phyloP scores from a whole-genome alignment of 2,113 vertebrate genomes.

The Ictalurus punctatus region DNA sequence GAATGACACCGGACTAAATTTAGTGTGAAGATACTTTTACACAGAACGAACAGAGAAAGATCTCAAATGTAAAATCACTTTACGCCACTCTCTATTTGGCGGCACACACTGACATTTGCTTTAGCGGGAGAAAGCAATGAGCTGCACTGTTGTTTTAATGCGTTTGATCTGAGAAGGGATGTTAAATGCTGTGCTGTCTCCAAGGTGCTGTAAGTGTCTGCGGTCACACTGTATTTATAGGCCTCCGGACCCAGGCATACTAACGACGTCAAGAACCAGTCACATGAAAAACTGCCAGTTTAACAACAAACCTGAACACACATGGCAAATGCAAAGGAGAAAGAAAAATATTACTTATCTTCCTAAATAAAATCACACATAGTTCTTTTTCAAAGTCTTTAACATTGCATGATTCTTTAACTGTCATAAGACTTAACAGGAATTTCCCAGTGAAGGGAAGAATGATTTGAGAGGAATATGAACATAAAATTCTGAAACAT shows the following conservation, averaged over 20 bases:
- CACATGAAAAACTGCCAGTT: constrained; percentile 23
- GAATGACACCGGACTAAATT: not conserved
- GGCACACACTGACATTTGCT: constrained; percentile 28
- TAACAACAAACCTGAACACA: constrained; percentile 15
- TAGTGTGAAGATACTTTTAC: not conserved
- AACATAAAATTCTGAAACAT: constrained; percentile 30
- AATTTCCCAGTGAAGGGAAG: not conserved
- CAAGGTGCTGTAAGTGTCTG: constrained; percentile 41
- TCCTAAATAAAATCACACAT: not conserved
- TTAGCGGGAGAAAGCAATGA: constrained; percentile 23
- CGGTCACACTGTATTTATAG: constrained; percentile 41
- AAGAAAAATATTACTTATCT: not conserved
- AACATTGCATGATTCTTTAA: not conserved
- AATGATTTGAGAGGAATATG: not conserved
- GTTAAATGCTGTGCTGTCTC: constrained; percentile 38
- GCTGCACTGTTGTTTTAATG: constrained; percentile 43
- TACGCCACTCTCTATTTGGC: not conserved
- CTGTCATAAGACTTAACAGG: not conserved
- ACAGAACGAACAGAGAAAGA: not conserved
- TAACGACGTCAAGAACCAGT: constrained; percentile 36
- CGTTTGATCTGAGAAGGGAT: constrained; percentile 40
- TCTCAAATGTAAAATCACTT: not conserved
- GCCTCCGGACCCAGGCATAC: constrained; percentile 19
- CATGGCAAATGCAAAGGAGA: not conserved
- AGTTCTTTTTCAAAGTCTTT: not conserved